Evolutionary conservation across 2,888 invertebrate genomes (phyloP), one percentile per base, ranked within the genome.

Genomic region (Notodonta dromedarius): DNA sequence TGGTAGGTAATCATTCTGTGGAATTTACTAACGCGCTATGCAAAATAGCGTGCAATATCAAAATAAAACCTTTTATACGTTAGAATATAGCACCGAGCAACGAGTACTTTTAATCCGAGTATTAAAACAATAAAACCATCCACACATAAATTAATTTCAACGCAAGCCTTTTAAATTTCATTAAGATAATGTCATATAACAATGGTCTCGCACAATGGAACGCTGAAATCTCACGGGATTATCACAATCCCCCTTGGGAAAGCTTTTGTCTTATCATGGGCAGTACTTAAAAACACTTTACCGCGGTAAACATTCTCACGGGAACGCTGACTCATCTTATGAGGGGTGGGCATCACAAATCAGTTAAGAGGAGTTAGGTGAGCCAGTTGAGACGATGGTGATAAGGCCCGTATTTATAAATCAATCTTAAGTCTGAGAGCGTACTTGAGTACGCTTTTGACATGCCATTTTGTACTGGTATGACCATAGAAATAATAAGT

Each of bases 261-360:
- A 52, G 5, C 52, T 52, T 52, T 52, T 32, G 52, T 52, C 52
- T 52, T 11, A 52, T 52, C 52, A 52, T 24, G 52, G 52, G 4
- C 11, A 12, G 32, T 53, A 42, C n/a, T 48, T 52, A 60, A 61
- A 64, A 70, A 61, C 63, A 64, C 62, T 62, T 60, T 66, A 60
- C 51, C 59, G 50, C 52, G 59, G 42, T 62, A 62, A 46, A 59
- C 51, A 16, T 5, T 52, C 13, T 46, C 56, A 52, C 13, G 46
- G 68, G 65, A 74, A 74, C 64, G 73, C 72, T 66, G 58, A 59
- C 54, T 74, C 74, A 74, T 70, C 71, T 69, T 75, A 70, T 62
- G 62, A 68, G 60, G 58, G 58, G 70, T 57, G 56, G 60, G 58
- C 61, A 76, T 75, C 73, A 74, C 78, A 76, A 79, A 78, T 77